Percentiles rank a stretch among this genome's conserved stretches.
Conservation (phyloP, 2,888 invertebrate species). For the Orgyia antiqua region DNA sequence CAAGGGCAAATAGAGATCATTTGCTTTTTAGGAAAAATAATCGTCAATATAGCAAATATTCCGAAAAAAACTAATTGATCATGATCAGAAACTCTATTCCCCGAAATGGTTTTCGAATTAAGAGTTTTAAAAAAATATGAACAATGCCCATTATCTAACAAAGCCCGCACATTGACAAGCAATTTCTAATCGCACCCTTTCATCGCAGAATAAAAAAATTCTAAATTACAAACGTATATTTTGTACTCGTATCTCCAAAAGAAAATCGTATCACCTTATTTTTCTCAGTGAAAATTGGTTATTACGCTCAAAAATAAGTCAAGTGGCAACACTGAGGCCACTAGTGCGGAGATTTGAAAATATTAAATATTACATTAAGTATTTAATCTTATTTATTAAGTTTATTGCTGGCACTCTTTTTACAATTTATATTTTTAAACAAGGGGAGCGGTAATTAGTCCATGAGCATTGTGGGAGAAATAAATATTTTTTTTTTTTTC, state of each 20-base stretch:
- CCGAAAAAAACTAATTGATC: too few species aligned
- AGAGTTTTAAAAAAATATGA: too few species aligned
- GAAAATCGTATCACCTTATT: slow-evolving; percentile 24
- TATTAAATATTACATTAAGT: slow-evolving; percentile 21
- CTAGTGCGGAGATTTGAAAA: slow-evolving; percentile 19
- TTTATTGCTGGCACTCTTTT: slow-evolving; percentile 1
- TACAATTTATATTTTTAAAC: too few species aligned
- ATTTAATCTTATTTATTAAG: slow-evolving; percentile 10
- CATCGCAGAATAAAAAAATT: slow-evolving; percentile 14
- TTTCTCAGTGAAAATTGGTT: slow-evolving; percentile 28
- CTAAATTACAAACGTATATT: slow-evolving; percentile 21
- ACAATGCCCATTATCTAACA: too few species aligned
- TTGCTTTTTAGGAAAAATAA: too few species aligned
- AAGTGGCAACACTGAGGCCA: slow-evolving; percentile 27
- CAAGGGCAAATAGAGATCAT: too few species aligned
- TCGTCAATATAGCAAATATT: too few species aligned
- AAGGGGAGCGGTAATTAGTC: too few species aligned
- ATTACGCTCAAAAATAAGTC: slow-evolving; percentile 26
- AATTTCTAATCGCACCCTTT: slow-evolving; percentile 16
- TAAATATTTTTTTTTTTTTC: too few species aligned
- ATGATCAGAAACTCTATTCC: too few species aligned
- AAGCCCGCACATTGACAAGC: slow-evolving; percentile 14
- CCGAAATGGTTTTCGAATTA: too few species aligned
- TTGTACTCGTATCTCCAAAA: slow-evolving; percentile 18
- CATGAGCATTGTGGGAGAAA: too few species aligned